Evolutionary conservation across 2,797 vertebrate species (phyloP).

Genomic region (Smutsia temminckii): DNA sequence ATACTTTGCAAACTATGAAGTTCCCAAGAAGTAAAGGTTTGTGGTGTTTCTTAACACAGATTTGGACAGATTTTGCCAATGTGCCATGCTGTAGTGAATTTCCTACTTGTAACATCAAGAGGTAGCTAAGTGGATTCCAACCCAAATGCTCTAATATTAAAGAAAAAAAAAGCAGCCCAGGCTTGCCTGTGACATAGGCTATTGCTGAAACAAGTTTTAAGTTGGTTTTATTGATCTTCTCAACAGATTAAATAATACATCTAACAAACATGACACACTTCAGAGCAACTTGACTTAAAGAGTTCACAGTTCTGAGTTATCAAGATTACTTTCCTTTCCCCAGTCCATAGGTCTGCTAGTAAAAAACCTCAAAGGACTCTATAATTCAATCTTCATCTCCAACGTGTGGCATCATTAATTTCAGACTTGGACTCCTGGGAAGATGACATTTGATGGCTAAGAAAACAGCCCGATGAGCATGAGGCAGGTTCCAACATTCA

Average conservation of each 20-base stretch:
- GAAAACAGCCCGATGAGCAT: not conserved
- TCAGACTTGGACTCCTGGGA: not conserved
- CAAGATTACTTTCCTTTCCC: not conserved
- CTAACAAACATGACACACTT: slow-evolving; percentile 36
- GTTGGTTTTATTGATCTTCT: slow-evolving; percentile 32
- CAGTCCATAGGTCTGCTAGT: not conserved
- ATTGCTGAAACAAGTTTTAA: slow-evolving; percentile 49
- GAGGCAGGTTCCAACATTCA: not conserved
- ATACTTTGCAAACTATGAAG: not conserved
- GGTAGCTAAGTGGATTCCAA: slow-evolving; percentile 19
- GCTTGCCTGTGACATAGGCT: not conserved
- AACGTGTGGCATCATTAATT: not conserved
- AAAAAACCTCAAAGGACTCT: not conserved
- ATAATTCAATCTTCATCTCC: not conserved
- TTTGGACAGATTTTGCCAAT: not conserved
- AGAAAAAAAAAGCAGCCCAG: not conserved
- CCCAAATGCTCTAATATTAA: not conserved
- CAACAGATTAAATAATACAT: slow-evolving; percentile 57
- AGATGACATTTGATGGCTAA: not conserved
- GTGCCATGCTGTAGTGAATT: not conserved
- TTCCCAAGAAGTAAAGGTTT: not conserved
- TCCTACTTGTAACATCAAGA: not conserved
- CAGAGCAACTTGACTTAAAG: not conserved
- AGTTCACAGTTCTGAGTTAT: not conserved
- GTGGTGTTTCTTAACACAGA: not conserved